These are phyloP conservation scores for Pristionchus entomophagus DNA, from an alignment of 2,888 invertebrate genomes.

Conservation along the genomic window DNA sequence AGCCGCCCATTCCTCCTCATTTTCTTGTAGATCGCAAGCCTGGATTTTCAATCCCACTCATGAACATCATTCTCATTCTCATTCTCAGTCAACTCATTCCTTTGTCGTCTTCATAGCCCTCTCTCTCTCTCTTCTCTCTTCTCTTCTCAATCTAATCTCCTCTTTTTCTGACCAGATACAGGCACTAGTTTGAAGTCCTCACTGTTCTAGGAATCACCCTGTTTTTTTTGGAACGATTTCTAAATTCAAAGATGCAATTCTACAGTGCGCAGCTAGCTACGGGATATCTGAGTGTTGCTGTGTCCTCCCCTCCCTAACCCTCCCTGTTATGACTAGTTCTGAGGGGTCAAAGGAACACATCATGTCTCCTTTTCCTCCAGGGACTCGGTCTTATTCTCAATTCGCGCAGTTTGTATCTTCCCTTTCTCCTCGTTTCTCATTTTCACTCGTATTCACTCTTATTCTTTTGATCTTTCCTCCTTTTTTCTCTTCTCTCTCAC, in stretches of 20 bases:
- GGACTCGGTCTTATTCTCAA: not conserved
- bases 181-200: not conserved
- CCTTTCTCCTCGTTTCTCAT: constrained; percentile 24
- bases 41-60: not conserved
- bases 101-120: not conserved
- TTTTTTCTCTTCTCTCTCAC: constrained; percentile 11
- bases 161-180: not conserved
- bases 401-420: not conserved
- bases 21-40: not conserved
- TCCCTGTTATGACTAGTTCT: not conserved
- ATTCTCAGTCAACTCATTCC: not conserved
- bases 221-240: no score
- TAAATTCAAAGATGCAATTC: no score
- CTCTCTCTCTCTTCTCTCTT: not conserved
- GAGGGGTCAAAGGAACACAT: not conserved
- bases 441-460: constrained; percentile 7
- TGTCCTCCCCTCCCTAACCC: no score
- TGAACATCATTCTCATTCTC: not conserved
- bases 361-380: not conserved
- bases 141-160: constrained; percentile 14
- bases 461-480: not conserved
- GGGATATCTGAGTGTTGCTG: no score
- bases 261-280: no score
- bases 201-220: not conserved
- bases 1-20: not conserved